Base-by-base conservation (phyloP, 2,888 invertebrate genomes). In the Frankliniella fusca region DNA sequence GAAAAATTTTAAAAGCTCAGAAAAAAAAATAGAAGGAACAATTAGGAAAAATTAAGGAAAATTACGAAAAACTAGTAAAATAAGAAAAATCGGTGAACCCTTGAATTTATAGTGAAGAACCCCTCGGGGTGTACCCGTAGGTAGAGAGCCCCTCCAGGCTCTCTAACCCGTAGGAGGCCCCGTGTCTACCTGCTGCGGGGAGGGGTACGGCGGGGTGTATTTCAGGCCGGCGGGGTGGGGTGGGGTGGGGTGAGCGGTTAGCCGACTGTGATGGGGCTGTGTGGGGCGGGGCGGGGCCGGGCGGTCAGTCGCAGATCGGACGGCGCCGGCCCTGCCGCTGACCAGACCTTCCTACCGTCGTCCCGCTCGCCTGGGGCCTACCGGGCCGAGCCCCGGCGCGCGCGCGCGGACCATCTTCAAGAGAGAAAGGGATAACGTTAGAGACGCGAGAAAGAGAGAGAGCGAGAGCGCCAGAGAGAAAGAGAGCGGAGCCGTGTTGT, bases 271-370 rank as follows among this genome's bases (percentile, higher is more conserved):
- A 38, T 38, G 38, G 5, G 38, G 38, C 38, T 5, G 3, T 2
- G 38, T 5, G 5, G 38, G 38, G 70, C 27, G 70, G 23, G 23
- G 70, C 23, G 23, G 23, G 70, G n/a, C 23, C 27, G 12, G 70
- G 70, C 70, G 70, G n/a, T 27, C 70, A 76, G 70, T 76, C 70
- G 70, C 10, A 76, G 70, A 76, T 76, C 70, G 70, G 70, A 23
- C 70, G 27, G 70, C 70, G 23, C 70, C 8, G 70, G 23, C 27
- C 70, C 12, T 27, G 27, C 70, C n/a, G n/a, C 5, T 27, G 23
- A 27, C 70, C 23, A 27, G 27, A 10, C 9, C 27, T 5, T 5
- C 38, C 38, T 38, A 38, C 38, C 38, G 70, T 11, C 23, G 23
- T 9, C 23, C 70, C 10, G 70, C 3, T 23, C 70, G 38, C 38